Percentiles rank a stretch among this genome's conserved stretches.
Conservation (phyloP, 2,797 vertebrate species). For the Myotis planiceps region DNA sequence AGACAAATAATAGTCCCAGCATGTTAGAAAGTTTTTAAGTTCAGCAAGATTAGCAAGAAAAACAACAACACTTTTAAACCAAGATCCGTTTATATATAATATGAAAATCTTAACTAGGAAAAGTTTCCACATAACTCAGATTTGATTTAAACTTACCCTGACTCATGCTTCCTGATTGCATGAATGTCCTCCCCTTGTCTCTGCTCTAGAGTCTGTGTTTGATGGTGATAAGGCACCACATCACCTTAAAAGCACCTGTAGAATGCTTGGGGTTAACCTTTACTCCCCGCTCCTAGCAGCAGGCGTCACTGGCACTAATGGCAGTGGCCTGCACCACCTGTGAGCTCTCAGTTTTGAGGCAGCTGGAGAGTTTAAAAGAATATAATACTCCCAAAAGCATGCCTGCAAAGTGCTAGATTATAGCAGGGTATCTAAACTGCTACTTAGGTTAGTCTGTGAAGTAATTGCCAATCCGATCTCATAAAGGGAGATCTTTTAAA, state of each 20-base stretch:
- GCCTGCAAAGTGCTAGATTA: not conserved
- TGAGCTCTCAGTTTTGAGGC: not conserved
- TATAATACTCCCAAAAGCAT: not conserved
- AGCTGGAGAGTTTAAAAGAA: not conserved
- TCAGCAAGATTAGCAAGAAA: not conserved
- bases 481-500: constrained; percentile 7
- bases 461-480: not conserved
- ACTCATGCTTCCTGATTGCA: not conserved
- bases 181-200: not conserved
- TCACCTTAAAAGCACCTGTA: not conserved
- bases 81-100: not conserved
- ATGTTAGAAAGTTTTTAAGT: constrained; percentile 32
- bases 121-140: not conserved
- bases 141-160: not conserved
- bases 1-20: not conserved
- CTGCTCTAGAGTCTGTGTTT: not conserved
- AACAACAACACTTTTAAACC: not conserved
- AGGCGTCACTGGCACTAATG: not conserved
- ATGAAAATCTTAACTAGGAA: not conserved
- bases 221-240: not conserved
- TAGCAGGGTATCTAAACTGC: not conserved
- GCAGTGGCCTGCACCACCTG: not conserved
- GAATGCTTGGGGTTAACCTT: not conserved
- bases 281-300: not conserved
- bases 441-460: not conserved